Evolutionary conservation across 1,140 invertebrate genomes (phyloP).

Genomic region (Sminthurides bifidus): DNA sequence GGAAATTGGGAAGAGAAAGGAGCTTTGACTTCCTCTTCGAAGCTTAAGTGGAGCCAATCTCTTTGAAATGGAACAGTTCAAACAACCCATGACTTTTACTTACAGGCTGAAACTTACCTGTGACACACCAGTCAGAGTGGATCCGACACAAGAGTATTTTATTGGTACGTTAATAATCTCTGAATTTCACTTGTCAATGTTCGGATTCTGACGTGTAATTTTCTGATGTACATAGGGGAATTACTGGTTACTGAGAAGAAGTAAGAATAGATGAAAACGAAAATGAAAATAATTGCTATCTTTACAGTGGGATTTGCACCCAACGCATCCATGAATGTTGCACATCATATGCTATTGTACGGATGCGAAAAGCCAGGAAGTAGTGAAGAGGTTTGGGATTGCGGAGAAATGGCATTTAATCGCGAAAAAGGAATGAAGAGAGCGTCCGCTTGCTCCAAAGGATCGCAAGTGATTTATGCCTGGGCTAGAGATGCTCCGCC

Average conservation of each 20-base stretch:
- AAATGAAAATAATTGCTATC: background rate
- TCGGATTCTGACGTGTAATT: background rate
- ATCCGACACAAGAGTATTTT: conserved; percentile 55
- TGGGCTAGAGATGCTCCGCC: conserved; percentile 90
- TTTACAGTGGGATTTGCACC: conserved; percentile 80
- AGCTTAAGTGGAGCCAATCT: too few relatives aligned
- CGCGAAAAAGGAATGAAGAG: conserved; percentile 37
- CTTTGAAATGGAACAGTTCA: too few relatives aligned
- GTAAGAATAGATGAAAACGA: background rate
- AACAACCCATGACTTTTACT: conserved; percentile 2
- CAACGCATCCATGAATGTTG: conserved; percentile 75
- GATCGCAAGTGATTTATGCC: conserved; percentile 75
- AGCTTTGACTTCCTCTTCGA: background rate
- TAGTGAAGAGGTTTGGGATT: conserved; percentile 71
- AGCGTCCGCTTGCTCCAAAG: conserved; percentile 55
- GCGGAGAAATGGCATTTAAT: conserved; percentile 72
- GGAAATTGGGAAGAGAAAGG: too few relatives aligned
- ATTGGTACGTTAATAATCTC: conserved; percentile 50
- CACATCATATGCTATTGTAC: conserved; percentile 94
- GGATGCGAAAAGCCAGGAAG: conserved; percentile 77
- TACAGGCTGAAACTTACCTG: conserved; percentile 67
- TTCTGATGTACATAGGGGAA: background rate
- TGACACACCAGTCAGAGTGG: conserved; percentile 69
- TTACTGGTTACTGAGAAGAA: background rate
- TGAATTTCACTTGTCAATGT: background rate